These are phyloP conservation scores for Ambastaia sidthimunki DNA, from an alignment of 2,797 vertebrate species.

Conservation along the genomic window DNA sequence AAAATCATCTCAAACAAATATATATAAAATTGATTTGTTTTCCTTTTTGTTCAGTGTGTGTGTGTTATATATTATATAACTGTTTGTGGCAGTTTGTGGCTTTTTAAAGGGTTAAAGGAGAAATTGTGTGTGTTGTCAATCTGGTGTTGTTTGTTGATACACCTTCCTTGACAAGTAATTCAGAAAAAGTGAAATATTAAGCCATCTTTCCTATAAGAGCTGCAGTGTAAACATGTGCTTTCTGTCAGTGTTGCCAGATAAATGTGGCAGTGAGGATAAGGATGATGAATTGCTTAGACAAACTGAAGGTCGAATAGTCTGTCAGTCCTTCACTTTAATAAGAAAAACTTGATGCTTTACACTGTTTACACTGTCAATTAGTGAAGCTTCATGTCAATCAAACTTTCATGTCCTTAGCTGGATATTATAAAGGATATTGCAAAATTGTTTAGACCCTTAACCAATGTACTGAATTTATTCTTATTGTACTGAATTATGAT, in stretches of 20 bases:
- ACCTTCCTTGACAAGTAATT: constrained; percentile 38
- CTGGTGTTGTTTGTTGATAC: not conserved
- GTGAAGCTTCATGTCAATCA: constrained; percentile 42
- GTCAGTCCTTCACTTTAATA: constrained; percentile 32
- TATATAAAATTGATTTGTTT: not conserved
- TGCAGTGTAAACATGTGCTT: constrained; percentile 9
- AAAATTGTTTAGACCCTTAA: not conserved
- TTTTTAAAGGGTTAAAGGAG: not conserved
- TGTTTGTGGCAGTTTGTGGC: not conserved
- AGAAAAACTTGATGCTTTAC: constrained; percentile 32
- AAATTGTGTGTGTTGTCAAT: not conserved
- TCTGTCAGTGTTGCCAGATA: constrained; percentile 26
- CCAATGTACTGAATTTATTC: not conserved
- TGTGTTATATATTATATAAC: not conserved
- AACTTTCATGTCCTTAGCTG: constrained; percentile 12
- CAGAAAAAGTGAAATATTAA: constrained; percentile 33
- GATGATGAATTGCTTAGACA: constrained; percentile 56
- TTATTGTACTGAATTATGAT: not conserved
- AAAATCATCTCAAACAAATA: not conserved
- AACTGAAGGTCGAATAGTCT: constrained; percentile 19
- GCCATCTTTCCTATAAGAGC: constrained; percentile 25
- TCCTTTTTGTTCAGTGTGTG: no score
- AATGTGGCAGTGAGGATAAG: constrained; percentile 24
- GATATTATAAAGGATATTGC: constrained; percentile 12
- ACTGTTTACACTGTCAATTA: constrained; percentile 49